Conservation (phyloP, 2,797 vertebrate genomes). For the Notolepis coatsorum region DNA sequence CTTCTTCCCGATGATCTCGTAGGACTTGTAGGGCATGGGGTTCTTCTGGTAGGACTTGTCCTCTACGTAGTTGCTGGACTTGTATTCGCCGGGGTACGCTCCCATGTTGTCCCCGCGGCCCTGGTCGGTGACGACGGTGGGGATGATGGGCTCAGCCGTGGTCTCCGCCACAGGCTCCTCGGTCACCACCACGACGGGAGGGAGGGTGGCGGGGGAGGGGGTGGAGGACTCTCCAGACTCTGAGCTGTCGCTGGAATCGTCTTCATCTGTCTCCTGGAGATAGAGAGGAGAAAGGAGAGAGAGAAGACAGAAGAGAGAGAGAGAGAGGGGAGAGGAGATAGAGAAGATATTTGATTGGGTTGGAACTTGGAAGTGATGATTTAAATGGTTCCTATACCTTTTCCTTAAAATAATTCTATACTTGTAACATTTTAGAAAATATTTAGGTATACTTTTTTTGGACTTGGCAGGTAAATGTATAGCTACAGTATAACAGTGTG, state of each 20-base stretch:
- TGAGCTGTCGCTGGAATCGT: conserved; percentile 68
- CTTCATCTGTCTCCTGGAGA: conserved; percentile 60
- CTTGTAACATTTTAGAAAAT: no score
- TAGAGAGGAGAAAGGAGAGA: background rate
- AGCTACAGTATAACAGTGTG: no score
- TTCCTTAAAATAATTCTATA: no score
- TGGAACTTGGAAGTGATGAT: no score
- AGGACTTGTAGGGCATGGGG: conserved; percentile 50
- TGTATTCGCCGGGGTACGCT: conserved; percentile 75
- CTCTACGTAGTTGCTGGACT: conserved; percentile 70
- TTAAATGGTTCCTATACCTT: no score
- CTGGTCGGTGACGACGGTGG: conserved; percentile 55
- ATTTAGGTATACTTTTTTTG: no score
- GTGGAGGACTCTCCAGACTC: conserved; percentile 74
- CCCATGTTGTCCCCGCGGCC: conserved; percentile 79
- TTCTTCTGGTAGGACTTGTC: conserved; percentile 74
- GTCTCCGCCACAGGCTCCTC: conserved; percentile 48
- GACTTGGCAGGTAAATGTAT: no score
- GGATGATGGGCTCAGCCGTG: conserved; percentile 56
- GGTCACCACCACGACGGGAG: conserved; percentile 42
- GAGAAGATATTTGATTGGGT: background rate
- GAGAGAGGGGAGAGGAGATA: background rate
- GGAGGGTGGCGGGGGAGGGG: conserved; percentile 32
- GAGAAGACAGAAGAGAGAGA: background rate
- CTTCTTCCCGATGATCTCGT: conserved; percentile 67